Conservation (phyloP, 2,797 vertebrate genomes). For the Mormyrops boulengeri region DNA sequence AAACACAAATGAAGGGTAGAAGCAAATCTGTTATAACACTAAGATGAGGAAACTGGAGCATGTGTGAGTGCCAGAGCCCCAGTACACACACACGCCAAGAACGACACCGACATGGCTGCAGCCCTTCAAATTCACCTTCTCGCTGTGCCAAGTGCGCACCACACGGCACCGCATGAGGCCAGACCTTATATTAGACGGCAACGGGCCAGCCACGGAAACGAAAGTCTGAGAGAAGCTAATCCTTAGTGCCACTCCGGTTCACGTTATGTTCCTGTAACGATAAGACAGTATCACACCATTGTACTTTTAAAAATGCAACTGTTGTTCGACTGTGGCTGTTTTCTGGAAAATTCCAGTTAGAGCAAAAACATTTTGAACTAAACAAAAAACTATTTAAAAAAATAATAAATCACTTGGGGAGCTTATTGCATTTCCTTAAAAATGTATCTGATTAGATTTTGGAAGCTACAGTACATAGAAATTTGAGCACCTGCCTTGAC, state of each 20-base stretch:
- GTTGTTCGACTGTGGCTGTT: neutral
- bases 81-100: slow-evolving; percentile 31
- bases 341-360: neutral
- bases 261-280: neutral
- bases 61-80: slow-evolving; percentile 28
- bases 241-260: neutral
- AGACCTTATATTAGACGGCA: neutral
- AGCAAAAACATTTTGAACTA: neutral
- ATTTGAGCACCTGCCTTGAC: neutral
- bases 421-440: neutral
- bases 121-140: slow-evolving; percentile 38
- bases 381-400: neutral
- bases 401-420: neutral
- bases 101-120: slow-evolving; percentile 23
- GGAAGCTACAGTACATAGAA: slow-evolving; percentile 2
- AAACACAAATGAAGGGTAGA: slow-evolving; percentile 18
- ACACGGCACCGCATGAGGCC: neutral
- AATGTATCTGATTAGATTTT: neutral
- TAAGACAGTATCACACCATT: neutral
- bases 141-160: slow-evolving; percentile 30
- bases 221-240: neutral
- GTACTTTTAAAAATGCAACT: neutral
- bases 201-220: neutral
- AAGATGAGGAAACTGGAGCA: slow-evolving; percentile 24
- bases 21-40: slow-evolving; percentile 32